These are phyloP conservation scores for Alouatta palliata DNA, from an alignment of 2,113 vertebrate species.

Conservation along the genomic window DNA sequence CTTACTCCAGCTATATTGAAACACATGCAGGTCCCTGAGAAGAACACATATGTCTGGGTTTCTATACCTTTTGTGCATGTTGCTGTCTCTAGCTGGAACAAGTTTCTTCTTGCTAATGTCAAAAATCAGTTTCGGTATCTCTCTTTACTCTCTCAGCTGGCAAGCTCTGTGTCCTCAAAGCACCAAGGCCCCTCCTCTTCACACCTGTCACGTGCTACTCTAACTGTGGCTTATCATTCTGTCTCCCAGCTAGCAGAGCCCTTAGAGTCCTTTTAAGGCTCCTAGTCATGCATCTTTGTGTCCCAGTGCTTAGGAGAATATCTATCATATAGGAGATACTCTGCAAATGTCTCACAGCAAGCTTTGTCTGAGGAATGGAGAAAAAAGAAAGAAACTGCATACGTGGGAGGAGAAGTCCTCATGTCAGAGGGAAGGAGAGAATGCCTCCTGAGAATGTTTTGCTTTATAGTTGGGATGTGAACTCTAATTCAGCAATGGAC, in stretches of 20 bases:
- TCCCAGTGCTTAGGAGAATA: neutral
- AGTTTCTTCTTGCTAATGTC: neutral
- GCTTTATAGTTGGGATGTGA: neutral
- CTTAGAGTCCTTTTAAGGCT: neutral
- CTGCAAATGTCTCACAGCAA: neutral
- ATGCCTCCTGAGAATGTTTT: neutral
- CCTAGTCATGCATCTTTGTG: neutral
- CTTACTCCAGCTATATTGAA: neutral
- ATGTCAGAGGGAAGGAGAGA: neutral
- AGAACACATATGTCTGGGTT: too few relatives aligned
- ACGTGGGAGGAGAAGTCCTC: neutral
- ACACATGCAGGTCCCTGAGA: neutral
- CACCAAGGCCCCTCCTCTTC: neutral
- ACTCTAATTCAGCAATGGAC: neutral
- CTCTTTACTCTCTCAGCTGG: neutral
- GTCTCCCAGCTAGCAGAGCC: neutral
- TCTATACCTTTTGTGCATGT: neutral
- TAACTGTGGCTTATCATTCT: neutral
- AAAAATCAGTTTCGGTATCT: neutral
- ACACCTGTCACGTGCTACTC: neutral
- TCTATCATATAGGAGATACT: neutral
- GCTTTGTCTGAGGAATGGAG: neutral
- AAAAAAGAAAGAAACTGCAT: neutral
- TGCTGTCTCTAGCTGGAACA: neutral
- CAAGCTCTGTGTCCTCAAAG: neutral